Evolutionary conservation across 2,888 invertebrate species (phyloP).

Genomic region (Quadroppia sp.): DNA sequence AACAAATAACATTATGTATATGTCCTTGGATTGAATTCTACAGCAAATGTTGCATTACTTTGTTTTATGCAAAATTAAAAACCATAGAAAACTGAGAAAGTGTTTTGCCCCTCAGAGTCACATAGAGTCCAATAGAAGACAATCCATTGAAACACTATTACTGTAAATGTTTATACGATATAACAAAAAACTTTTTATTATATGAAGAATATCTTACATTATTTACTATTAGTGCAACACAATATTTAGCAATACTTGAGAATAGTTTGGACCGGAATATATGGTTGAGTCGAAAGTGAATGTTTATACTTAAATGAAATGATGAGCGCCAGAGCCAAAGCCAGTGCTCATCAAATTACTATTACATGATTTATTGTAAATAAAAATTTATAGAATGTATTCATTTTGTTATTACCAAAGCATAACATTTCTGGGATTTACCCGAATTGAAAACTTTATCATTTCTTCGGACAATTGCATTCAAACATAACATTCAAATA

Average conservation of each 20-base stretch:
- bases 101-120: too few relatives aligned
- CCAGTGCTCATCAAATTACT: slow-evolving; percentile 25
- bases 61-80: slow-evolving; percentile 29
- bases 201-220: too few relatives aligned
- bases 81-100: slow-evolving; percentile 26
- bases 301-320: slow-evolving; percentile 13
- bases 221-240: not conserved
- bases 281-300: too few relatives aligned
- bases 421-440: too few relatives aligned
- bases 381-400: slow-evolving; percentile 28
- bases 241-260: not conserved
- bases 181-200: not conserved
- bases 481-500: too few relatives aligned
- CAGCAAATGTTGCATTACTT: slow-evolving; percentile 35
- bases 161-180: not conserved
- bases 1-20: slow-evolving; percentile 20
- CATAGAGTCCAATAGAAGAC: too few relatives aligned
- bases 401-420: too few relatives aligned
- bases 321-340: not conserved
- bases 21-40: slow-evolving; percentile 29
- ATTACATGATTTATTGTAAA: slow-evolving; percentile 27
- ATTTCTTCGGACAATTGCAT: too few relatives aligned
- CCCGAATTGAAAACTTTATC: too few relatives aligned
- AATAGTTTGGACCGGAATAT: too few relatives aligned
- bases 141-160: slow-evolving; percentile 31